Percentiles rank a stretch among this genome's conserved stretches.
phyloP scores from a whole-genome alignment of 35 echinoderm and acorn worm genomes.

The Anneissia japonica region DNA sequence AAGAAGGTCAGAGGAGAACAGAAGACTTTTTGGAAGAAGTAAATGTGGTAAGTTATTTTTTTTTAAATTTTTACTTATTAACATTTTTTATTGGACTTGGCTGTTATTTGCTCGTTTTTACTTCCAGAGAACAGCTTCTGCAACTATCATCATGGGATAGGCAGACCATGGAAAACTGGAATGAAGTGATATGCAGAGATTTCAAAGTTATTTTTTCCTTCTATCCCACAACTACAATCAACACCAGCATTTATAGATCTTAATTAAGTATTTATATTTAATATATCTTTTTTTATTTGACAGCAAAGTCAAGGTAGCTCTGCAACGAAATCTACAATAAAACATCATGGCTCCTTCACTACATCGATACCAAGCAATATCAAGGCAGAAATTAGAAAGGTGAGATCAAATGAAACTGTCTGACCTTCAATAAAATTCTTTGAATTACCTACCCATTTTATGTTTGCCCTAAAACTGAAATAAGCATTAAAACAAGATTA shows the following conservation, averaged over 20 bases:
- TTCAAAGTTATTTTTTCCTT: too few species aligned
- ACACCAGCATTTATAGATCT: too few species aligned
- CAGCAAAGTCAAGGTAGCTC: neutral
- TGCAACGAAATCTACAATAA: neutral
- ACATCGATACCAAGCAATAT: neutral
- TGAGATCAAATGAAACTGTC: neutral
- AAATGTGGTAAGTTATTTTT: neutral
- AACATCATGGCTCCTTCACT: neutral
- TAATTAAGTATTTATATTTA: too few species aligned
- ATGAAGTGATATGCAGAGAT: too few species aligned
- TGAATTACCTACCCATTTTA: neutral
- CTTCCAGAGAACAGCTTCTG: too few species aligned
- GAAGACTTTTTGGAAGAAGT: conserved; percentile 13
- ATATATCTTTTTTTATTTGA: neutral
- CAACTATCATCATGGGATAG: too few species aligned
- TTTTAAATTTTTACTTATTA: neutral
- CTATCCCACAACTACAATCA: too few species aligned
- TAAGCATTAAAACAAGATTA: too few species aligned
- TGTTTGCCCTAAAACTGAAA: too few species aligned
- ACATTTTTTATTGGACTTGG: neutral
- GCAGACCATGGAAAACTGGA: too few species aligned
- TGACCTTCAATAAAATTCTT: neutral
- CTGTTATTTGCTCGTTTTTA: too few species aligned
- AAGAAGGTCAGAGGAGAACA: neutral
- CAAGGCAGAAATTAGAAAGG: neutral